These are phyloP conservation scores for Drosophila kikkawai DNA, from an alignment of 1,140 invertebrate genomes.

Conservation along the genomic window DNA sequence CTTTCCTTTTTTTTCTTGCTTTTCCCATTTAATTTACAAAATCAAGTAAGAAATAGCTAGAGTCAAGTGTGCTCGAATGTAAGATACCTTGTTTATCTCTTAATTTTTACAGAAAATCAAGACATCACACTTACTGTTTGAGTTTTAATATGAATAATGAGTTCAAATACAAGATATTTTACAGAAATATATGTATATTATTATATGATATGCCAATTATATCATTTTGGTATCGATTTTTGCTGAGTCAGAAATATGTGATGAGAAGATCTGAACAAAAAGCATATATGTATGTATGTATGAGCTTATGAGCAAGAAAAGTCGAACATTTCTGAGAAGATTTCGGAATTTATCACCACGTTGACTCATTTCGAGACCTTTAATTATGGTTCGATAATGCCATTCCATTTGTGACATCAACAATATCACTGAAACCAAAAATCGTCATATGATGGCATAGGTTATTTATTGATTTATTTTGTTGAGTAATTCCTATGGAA, in stretches of 20 bases:
- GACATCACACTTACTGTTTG: not conserved
- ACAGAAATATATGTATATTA: not conserved
- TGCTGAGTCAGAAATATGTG: conserved; percentile 12
- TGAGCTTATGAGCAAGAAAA: conserved; percentile 11
- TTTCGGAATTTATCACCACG: conserved; percentile 15
- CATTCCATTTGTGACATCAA: conserved; percentile 4
- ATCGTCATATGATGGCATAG: not conserved
- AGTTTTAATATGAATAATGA: not conserved
- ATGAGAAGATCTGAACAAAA: conserved; percentile 8
- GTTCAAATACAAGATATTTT: not conserved
- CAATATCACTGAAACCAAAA: conserved; percentile 7
- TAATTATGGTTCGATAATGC: conserved; percentile 33
- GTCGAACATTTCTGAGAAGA: conserved; percentile 15
- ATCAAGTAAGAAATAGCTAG: not conserved
- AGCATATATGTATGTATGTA: not conserved
- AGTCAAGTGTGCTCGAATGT: not conserved
- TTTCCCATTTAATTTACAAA: conserved; percentile 35
- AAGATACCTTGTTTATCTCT: not conserved
- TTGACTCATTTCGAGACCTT: conserved; percentile 31
- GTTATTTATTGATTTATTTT: conserved; percentile 1
- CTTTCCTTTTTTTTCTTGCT: conserved; percentile 5
- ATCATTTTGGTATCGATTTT: not conserved
- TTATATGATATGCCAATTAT: not conserved
- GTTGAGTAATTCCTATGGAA: not conserved
- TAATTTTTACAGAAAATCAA: too few relatives aligned